A percentile compares a stretch with the other conserved stretches of the same genome.
Evolutionary conservation across 2,113 vertebrate genomes (phyloP).

Genomic region (Thermophis baileyi): DNA sequence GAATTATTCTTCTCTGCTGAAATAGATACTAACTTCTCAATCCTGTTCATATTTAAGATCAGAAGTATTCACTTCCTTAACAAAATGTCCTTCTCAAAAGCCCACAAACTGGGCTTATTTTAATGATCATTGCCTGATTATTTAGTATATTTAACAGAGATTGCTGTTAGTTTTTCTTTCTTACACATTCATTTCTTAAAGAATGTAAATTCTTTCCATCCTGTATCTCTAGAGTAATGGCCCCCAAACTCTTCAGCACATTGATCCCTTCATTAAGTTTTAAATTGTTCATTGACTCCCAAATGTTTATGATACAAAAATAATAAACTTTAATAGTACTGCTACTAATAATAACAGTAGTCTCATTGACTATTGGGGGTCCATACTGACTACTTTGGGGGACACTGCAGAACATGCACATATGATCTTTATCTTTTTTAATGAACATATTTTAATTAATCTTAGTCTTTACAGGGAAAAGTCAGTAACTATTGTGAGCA

Average conservation of each 20-base stretch:
- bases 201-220: neutral
- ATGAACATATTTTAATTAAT: neutral
- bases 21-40: neutral
- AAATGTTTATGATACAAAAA: neutral
- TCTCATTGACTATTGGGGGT: neutral
- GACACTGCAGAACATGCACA: neutral
- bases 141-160: neutral
- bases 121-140: neutral
- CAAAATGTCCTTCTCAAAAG: neutral
- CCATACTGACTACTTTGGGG: neutral
- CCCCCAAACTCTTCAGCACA: neutral
- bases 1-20: neutral
- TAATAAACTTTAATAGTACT: neutral
- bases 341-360: neutral
- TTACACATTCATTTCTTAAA: neutral
- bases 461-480: neutral
- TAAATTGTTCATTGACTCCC: neutral
- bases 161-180: neutral
- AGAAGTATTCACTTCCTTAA: neutral
- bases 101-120: neutral
- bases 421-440: neutral
- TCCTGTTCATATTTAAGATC: neutral
- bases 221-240: neutral
- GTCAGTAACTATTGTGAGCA: neutral
- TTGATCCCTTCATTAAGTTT: neutral